These are phyloP conservation scores for Drosophila robusta DNA, from an alignment of 2,888 invertebrate genomes.

Conservation along the genomic window DNA sequence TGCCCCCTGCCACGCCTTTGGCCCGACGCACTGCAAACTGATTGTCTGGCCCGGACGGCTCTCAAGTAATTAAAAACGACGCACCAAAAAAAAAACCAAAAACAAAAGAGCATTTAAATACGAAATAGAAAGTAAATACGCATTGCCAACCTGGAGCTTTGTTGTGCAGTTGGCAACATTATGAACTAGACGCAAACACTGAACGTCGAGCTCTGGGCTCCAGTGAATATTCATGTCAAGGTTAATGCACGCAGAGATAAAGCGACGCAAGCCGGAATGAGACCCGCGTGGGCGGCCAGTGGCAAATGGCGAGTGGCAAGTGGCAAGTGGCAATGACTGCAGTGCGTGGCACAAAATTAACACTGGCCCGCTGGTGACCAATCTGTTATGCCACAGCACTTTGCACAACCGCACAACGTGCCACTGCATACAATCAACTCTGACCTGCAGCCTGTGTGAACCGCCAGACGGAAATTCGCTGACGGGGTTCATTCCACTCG, in stretches of 20 bases:
- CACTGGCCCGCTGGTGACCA: slow-evolving; percentile 58
- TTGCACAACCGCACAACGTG: slow-evolving; percentile 40
- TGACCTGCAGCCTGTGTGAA: slow-evolving; percentile 49
- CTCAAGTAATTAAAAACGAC: slow-evolving; percentile 52
- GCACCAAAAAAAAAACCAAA: slow-evolving; percentile 1
- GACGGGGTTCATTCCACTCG: slow-evolving; percentile 63
- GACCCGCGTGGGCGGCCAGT: slow-evolving; percentile 20
- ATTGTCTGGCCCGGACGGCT: slow-evolving; percentile 30
- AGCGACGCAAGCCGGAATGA: slow-evolving; percentile 30
- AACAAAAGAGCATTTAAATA: slow-evolving; percentile 32
- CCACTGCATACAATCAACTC: slow-evolving; percentile 75
- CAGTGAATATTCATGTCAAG: slow-evolving; percentile 71
- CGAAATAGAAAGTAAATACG: slow-evolving; percentile 14
- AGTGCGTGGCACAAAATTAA: slow-evolving; percentile 47
- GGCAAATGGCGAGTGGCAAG: too few species aligned
- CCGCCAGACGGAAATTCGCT: slow-evolving; percentile 56
- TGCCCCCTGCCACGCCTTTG: slow-evolving; percentile 5
- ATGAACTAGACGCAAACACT: slow-evolving; percentile 16
- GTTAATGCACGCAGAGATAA: slow-evolving; percentile 61
- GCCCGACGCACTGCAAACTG: slow-evolving; percentile 6
- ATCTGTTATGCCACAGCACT: slow-evolving; percentile 63
- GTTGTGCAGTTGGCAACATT: slow-evolving; percentile 20
- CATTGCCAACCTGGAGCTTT: slow-evolving; percentile 26
- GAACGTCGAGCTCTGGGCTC: background rate
- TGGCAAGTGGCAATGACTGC: slow-evolving; percentile 53